phyloP scores from a whole-genome alignment of 2,113 vertebrate genomes.

The Bubalus kerabau region DNA sequence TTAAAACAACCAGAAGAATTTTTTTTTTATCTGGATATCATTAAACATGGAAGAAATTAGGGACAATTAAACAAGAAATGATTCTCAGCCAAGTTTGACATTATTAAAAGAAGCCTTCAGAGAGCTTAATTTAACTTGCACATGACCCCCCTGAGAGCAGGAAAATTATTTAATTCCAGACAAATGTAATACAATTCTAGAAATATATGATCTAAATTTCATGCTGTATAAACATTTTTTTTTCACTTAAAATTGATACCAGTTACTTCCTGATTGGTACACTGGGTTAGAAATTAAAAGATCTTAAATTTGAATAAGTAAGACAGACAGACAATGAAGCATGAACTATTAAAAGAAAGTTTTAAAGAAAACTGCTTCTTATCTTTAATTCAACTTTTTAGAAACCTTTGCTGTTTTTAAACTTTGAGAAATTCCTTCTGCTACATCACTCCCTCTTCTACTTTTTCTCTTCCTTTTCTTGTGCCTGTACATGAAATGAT shows the following conservation, averaged over 20 bases:
- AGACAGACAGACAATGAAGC: neutral
- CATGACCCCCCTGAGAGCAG: neutral
- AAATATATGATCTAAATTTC: neutral
- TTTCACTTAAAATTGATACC: neutral
- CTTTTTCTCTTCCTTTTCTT: neutral
- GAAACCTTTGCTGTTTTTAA: neutral
- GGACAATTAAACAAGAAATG: neutral
- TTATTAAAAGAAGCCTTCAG: neutral
- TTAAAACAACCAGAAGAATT: neutral
- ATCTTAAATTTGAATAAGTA: neutral
- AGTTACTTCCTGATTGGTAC: neutral
- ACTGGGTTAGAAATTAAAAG: neutral
- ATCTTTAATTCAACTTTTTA: constrained; percentile 12
- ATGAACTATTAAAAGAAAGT: neutral
- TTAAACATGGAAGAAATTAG: constrained; percentile 4
- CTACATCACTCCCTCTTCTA: neutral
- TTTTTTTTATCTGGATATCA: neutral
- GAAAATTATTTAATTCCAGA: neutral
- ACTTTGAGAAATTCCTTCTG: neutral
- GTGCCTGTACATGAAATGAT: neutral
- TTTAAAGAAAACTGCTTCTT: neutral
- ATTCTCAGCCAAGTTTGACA: neutral
- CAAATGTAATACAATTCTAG: neutral
- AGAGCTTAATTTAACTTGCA: neutral
- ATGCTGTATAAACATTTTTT: neutral